Evolutionary conservation across 2,113 vertebrate species (phyloP).

Genomic region (Clarias batrachus): DNA sequence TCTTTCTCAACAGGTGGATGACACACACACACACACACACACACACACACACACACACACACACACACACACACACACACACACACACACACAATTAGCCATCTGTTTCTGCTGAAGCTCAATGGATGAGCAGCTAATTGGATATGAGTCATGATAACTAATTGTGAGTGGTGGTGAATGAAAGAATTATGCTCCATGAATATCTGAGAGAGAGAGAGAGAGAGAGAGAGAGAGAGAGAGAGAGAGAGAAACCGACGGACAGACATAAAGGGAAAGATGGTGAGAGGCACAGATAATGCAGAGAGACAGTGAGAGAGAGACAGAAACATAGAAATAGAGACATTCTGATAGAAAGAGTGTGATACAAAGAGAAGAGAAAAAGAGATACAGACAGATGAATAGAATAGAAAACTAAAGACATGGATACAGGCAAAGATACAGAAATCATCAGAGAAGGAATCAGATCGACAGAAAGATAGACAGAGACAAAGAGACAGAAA

Average conservation of each 20-base stretch:
- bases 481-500: not conserved
- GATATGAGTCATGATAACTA: slow-evolving; percentile 14
- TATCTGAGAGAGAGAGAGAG: not conserved
- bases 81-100: slow-evolving; percentile 15
- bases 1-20: not conserved
- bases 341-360: not conserved
- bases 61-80: slow-evolving; percentile 7
- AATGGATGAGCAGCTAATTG: slow-evolving; percentile 6
- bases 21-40: slow-evolving; percentile 8
- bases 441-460: too few species aligned
- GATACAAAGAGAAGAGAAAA: not conserved
- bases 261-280: not conserved
- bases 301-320: not conserved
- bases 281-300: not conserved
- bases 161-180: not conserved
- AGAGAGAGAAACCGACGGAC: not conserved
- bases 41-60: not conserved
- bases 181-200: not conserved
- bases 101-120: slow-evolving; percentile 4
- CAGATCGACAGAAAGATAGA: not conserved
- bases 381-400: not conserved
- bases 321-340: not conserved
- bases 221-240: not conserved
- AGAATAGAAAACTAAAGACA: not conserved
- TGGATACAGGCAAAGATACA: not conserved